phyloP scores from a whole-genome alignment of 2,888 invertebrate genomes.

The Latheticus oryzae region DNA sequence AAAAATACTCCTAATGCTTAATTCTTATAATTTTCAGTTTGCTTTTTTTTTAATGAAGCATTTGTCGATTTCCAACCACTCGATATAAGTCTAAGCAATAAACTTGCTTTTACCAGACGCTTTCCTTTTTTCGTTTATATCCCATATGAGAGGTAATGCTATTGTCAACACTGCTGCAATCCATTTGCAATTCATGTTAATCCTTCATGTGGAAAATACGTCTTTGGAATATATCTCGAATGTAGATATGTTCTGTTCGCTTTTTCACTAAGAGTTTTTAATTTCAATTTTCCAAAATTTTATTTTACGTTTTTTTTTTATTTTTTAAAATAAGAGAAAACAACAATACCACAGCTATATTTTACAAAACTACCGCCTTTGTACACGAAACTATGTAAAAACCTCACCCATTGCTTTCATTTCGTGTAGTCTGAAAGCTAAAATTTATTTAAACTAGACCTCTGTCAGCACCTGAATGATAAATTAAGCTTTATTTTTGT shows the following conservation, averaged over 20 bases:
- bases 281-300: no score
- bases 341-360: constrained; percentile 5
- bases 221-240: constrained; percentile 17
- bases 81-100: no score
- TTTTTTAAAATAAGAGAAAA: constrained; percentile 2
- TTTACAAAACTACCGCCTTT: constrained; percentile 18
- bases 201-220: constrained; percentile 34
- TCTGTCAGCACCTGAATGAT: constrained; percentile 28
- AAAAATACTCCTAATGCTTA: no score
- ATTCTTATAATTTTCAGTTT: no score
- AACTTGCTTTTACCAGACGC: no score
- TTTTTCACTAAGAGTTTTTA: neutral
- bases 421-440: constrained; percentile 24
- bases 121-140: constrained; percentile 34
- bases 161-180: constrained; percentile 38
- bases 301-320: no score
- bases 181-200: constrained; percentile 41
- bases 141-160: constrained; percentile 30
- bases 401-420: constrained; percentile 18
- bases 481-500: constrained; percentile 15
- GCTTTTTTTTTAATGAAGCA: no score
- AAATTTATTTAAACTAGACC: constrained; percentile 29
- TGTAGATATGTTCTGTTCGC: no score
- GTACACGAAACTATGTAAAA: constrained; percentile 17
- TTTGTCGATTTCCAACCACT: no score